phyloP scores from a whole-genome alignment of 2,113 vertebrate species.

The Dasyprocta punctata region DNA sequence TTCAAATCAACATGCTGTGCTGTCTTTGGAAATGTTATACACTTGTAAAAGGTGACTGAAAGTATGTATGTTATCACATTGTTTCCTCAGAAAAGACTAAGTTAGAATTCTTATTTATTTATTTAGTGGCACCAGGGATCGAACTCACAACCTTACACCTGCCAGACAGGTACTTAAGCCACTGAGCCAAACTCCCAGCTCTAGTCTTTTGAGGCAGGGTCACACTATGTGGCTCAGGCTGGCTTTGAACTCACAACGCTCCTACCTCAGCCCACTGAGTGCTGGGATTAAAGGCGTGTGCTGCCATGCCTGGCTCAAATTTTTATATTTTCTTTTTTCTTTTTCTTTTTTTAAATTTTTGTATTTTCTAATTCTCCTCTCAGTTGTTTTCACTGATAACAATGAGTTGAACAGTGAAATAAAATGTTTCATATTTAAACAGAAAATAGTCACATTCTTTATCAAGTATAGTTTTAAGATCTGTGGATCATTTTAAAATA shows the following conservation, averaged over 20 bases:
- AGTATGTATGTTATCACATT: neutral
- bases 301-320: no score
- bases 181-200: no score
- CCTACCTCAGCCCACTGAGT: no score
- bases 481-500: neutral
- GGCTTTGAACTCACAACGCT: no score
- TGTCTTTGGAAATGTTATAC: neutral
- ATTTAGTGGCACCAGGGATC: no score
- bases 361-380: neutral
- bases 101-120: neutral
- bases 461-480: neutral
- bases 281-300: no score
- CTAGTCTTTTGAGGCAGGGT: no score
- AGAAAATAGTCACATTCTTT: neutral
- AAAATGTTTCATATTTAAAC: neutral
- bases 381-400: neutral
- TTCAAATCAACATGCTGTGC: neutral
- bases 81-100: neutral
- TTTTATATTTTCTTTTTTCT: neutral
- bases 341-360: no score
- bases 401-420: neutral
- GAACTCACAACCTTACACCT: no score
- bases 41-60: neutral
- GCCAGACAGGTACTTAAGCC: no score
- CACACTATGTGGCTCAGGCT: no score